Base-by-base conservation (phyloP, 2,797 vertebrate species). In the Crenichthys baileyi region DNA sequence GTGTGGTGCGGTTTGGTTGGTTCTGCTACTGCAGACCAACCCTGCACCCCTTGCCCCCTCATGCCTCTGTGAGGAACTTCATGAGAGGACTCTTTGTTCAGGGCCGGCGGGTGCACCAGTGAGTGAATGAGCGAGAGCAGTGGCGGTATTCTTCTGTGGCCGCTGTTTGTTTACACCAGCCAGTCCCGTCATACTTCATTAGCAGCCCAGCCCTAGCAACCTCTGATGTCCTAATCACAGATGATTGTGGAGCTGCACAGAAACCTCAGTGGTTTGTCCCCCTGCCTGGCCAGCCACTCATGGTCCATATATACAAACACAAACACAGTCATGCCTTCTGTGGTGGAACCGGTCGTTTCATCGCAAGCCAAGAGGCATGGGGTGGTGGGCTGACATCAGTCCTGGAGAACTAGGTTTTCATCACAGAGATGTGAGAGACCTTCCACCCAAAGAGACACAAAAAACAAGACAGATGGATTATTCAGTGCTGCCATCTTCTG, bases 141-240 rank as follows among this genome's bases (percentile, higher is more conserved):
- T 70, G 73, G 90, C 90, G 89, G 94, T 84, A 88, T 88, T 91
- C 93, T 94, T 95, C 94, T 94, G 93, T 94, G 89, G 90, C 68
- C 87, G 90, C 93, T 94, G 94, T 94, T 95, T 95, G 93, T 95
- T 95, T 95, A 95, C 92, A 94, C 93, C 93, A 81, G 90, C 84
- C 91, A 91, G 91, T 85, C 91, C 93, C 90, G 90, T 94, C 93
- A 94, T 94, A 93, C 92, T 93, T 95, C 93, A 95, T 96, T 95
- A 95, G 93, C 89, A 93, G 93, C 92, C 92, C 90, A 92, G 88
- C 91, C 94, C 92, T n/a, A 91, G 87, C 90, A 90, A 88, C 87
- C 92, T 94, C 90, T 95, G 93, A 95, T 94, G 92, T 94, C 84
- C 94, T 93, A 92, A 94, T 94, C 88, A 78, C 86, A 48, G 70